A percentile compares a stretch with the other conserved stretches of the same genome.
Evolutionary conservation across 2,797 vertebrate species (phyloP).

Genomic region (Sternarchorhynchus goeldii): DNA sequence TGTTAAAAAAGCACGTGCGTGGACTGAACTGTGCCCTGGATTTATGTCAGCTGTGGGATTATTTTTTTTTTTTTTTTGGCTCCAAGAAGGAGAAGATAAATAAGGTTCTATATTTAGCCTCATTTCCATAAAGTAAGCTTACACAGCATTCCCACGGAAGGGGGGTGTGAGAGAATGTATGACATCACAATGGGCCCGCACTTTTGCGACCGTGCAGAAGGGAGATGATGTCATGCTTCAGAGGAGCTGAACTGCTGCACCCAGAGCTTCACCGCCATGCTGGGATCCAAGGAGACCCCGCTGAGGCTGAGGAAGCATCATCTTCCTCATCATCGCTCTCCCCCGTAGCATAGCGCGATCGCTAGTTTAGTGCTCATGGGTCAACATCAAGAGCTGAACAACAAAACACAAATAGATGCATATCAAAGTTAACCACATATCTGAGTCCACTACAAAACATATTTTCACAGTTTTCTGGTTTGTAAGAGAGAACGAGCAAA

Average conservation of each 20-base stretch:
- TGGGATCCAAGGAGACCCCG: no score
- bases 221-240: neutral
- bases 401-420: no score
- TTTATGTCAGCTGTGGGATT: neutral
- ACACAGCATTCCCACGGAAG: neutral
- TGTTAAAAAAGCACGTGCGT: neutral
- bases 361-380: no score
- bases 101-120: conserved; percentile 6
- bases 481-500: no score
- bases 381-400: no score
- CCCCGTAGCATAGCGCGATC: no score
- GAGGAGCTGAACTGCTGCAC: neutral
- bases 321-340: no score
- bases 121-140: conserved; percentile 8
- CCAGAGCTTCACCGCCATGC: no score
- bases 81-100: conserved; percentile 3
- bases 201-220: neutral
- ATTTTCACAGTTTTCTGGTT: no score
- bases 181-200: neutral
- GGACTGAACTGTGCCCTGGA: conserved; percentile 6
- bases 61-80: neutral
- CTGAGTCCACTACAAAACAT: no score
- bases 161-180: neutral
- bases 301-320: no score
- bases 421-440: no score